phyloP scores from a whole-genome alignment of 1,140 invertebrate species.

The Wasmannia auropunctata region DNA sequence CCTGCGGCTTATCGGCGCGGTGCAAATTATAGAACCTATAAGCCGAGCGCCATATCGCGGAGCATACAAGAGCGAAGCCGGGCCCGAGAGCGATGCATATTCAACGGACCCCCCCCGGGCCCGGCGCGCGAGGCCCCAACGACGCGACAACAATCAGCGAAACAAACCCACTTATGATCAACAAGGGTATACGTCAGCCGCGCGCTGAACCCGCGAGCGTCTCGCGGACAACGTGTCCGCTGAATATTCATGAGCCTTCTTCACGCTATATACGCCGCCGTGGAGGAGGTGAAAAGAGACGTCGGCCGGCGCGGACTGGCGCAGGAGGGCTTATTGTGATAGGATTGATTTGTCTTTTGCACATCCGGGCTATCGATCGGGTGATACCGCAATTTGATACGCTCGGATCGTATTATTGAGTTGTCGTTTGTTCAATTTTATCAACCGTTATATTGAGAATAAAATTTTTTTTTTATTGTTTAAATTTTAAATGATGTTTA shows the following conservation, averaged over 20 bases:
- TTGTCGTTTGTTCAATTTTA: not conserved
- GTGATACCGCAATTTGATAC: not conserved
- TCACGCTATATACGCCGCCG: constrained; percentile 31
- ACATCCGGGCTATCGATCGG: not conserved
- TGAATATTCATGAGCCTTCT: constrained; percentile 81
- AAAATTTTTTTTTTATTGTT: not conserved
- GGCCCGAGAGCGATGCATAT: constrained; percentile 72
- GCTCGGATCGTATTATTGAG: not conserved
- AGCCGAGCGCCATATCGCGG: constrained; percentile 67
- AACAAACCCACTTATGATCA: constrained; percentile 83
- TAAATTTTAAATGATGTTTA: not conserved
- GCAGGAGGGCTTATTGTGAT: constrained; percentile 23
- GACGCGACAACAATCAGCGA: constrained; percentile 81
- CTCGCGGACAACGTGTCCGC: constrained; percentile 78
- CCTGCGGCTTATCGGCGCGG: constrained; percentile 64
- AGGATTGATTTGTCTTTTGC: constrained; percentile 34
- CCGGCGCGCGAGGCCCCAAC: constrained; percentile 23
- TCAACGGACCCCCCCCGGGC: constrained; percentile 70
- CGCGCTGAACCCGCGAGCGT: constrained; percentile 73
- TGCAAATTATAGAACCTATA: constrained; percentile 75
- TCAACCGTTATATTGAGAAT: not conserved
- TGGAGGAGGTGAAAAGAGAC: constrained; percentile 36
- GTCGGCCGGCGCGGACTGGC: not conserved
- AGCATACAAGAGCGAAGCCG: constrained; percentile 39
- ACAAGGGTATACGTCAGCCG: constrained; percentile 80